phyloP scores from a whole-genome alignment of 2,797 vertebrate species.

The Mionectes olivaceus region DNA sequence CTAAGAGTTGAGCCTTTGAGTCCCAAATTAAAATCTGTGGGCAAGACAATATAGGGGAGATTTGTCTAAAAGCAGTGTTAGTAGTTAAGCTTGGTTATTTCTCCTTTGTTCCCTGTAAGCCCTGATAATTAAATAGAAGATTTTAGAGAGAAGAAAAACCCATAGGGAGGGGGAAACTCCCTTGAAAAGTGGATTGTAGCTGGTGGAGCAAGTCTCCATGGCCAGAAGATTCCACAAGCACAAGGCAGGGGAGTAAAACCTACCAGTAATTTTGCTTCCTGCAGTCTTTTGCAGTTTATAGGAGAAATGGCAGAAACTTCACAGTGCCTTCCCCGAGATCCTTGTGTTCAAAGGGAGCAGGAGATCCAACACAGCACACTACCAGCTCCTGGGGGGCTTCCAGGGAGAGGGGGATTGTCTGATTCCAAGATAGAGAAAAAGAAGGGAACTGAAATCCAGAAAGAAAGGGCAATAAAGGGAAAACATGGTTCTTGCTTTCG shows the following conservation, averaged over 20 bases:
- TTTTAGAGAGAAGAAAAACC: conserved; percentile 25
- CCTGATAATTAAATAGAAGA: not conserved
- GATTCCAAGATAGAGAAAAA: not conserved
- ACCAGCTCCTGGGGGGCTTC: not conserved
- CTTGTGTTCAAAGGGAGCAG: not conserved
- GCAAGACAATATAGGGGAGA: not conserved
- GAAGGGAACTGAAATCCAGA: conserved; percentile 4
- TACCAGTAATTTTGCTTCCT: not conserved
- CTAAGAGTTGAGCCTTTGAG: not conserved
- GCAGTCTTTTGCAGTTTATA: not conserved
- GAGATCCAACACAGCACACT: not conserved
- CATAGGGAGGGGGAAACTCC: not conserved
- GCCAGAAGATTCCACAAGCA: not conserved
- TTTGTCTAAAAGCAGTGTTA: not conserved
- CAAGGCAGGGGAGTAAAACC: not conserved
- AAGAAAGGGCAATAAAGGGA: not conserved
- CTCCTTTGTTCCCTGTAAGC: not conserved
- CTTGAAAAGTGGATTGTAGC: conserved; percentile 4
- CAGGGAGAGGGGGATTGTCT: not conserved
- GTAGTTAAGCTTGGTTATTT: not conserved
- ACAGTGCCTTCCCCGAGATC: not conserved
- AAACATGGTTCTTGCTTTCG: not conserved
- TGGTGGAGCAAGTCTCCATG: not conserved
- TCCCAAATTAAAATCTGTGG: not conserved
- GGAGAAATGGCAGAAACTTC: not conserved